Conservation (phyloP, 2,888 invertebrate species). For the Aphidoletes aphidimyza region DNA sequence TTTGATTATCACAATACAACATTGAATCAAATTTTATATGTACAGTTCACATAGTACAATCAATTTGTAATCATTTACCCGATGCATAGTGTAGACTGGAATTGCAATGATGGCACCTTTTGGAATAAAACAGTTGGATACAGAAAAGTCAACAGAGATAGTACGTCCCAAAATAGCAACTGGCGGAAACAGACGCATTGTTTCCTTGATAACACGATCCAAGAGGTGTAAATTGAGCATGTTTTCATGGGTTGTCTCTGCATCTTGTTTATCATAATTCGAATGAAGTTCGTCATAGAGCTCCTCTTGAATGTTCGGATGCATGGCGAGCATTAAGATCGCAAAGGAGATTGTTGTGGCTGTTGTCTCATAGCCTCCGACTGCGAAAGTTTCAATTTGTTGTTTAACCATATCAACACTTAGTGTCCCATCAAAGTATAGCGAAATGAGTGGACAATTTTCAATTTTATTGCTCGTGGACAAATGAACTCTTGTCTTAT, state of each 20-base stretch:
- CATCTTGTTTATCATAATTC: neutral
- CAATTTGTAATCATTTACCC: too few relatives aligned
- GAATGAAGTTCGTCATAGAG: neutral
- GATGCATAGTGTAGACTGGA: neutral
- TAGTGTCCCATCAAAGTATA: neutral
- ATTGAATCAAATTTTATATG: too few relatives aligned
- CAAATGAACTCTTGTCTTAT: too few relatives aligned
- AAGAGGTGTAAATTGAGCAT: neutral
- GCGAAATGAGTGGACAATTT: neutral
- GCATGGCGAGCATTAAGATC: neutral
- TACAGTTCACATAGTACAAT: neutral
- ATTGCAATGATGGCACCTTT: neutral
- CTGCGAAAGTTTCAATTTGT: neutral
- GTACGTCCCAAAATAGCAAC: neutral
- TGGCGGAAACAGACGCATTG: neutral
- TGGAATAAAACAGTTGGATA: neutral
- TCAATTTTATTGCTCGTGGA: neutral
- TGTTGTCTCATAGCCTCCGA: neutral
- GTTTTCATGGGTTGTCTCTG: neutral
- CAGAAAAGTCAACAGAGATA: neutral
- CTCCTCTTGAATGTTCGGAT: neutral
- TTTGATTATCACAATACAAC: too few relatives aligned
- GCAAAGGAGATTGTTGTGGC: neutral
- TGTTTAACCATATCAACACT: neutral
- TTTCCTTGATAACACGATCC: neutral